Evolutionary conservation across 2,888 invertebrate genomes (phyloP), one percentile per base, ranked within the genome.

Genomic region (Cyclophora punctaria): DNA sequence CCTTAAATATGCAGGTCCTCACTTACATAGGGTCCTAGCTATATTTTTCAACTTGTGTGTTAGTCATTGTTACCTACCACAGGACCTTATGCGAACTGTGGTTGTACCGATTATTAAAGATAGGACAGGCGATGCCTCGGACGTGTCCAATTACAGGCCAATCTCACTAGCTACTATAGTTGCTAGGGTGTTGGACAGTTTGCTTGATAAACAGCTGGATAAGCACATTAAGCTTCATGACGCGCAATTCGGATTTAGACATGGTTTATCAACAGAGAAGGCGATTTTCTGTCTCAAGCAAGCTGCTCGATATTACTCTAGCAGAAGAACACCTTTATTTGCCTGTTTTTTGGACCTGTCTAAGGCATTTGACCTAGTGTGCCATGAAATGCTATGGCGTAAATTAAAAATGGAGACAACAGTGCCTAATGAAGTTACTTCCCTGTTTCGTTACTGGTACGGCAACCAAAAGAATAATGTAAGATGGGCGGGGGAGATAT

Each of bases 41-140:
- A 45, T 53, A 50, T 47, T 63, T 34, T 63, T 48, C 41, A 49
- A 35, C 3, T 46, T 58, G 2, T 62, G 58, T 48, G n/a, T 58
- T 3, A n/a, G 46, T 5, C 58, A 59, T 35, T 50, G 41, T 20
- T 52, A 57, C 7, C 3, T 53, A 34, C 52, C 52, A 1, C 3
- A 33, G 1, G 5, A 44, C 3, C 7, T 50, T n/a, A 50, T 53
- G 43, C 47, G 37, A 20, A 61, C 58, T 4, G 34, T 58, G 5
- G 56, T 63, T 1, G 55, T 62, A 5, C 60, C 59, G 1, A 53
- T 62, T 5, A 46, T 58, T 4, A 62, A 62, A 52, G 60, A 60
- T 44, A 56, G 50, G 44, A 59, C 60, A 2, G 59, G 56, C 7
- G 60, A 60, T 50, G 20, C 46, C 3, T 48, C 48, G 3, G 56